A percentile compares a stretch with the other conserved stretches of the same genome.
These are phyloP conservation scores for Neoarius graeffei DNA, from an alignment of 2,113 vertebrate species.

Conservation along the genomic window DNA sequence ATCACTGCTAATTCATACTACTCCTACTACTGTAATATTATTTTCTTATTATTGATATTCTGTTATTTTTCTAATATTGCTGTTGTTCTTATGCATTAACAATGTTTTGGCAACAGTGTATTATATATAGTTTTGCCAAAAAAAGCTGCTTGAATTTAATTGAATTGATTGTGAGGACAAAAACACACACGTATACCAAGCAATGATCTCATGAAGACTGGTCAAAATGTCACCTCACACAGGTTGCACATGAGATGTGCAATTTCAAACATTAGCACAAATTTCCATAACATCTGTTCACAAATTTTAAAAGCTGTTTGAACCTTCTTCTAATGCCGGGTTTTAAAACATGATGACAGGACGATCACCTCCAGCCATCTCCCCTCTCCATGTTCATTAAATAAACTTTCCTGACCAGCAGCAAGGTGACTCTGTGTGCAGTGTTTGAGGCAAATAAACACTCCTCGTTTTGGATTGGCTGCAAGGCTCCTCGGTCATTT, in stretches of 20 bases:
- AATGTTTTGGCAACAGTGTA: background rate
- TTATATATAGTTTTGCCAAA: background rate
- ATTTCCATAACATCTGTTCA: slow-evolving; percentile 72
- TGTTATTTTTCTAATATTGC: background rate
- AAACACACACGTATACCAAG: background rate
- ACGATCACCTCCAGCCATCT: slow-evolving; percentile 65
- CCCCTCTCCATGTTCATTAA: slow-evolving; percentile 68
- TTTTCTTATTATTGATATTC: no score
- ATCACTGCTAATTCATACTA: no score
- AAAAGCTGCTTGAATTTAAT: background rate
- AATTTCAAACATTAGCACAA: slow-evolving; percentile 62
- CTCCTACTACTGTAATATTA: no score
- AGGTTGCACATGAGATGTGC: slow-evolving; percentile 15
- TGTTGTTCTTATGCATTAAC: background rate
- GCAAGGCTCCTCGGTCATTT: slow-evolving; percentile 54
- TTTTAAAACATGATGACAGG: slow-evolving; percentile 60
- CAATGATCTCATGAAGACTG: background rate
- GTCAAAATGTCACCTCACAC: slow-evolving; percentile 11
- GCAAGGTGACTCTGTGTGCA: slow-evolving; percentile 69
- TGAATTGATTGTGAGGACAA: background rate
- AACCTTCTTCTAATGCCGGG: slow-evolving; percentile 47
- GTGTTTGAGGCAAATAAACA: slow-evolving; percentile 22
- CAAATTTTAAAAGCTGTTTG: slow-evolving; percentile 63
- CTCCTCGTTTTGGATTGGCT: slow-evolving; percentile 56
- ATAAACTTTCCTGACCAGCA: slow-evolving; percentile 56